These are phyloP conservation scores for Cygnus buccinator DNA, from an alignment of 2,113 vertebrate genomes.

Conservation along the genomic window DNA sequence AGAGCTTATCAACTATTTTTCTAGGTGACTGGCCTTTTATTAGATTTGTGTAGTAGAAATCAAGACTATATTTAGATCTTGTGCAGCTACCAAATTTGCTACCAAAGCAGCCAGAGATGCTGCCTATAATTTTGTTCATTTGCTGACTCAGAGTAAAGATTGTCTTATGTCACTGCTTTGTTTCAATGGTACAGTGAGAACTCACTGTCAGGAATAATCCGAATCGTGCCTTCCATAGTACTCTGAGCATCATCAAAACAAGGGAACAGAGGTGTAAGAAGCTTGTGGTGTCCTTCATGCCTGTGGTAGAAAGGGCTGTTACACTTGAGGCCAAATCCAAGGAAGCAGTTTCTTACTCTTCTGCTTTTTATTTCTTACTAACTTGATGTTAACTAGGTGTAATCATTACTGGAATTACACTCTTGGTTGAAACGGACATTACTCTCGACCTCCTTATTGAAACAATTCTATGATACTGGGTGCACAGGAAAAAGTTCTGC, in stretches of 20 bases:
- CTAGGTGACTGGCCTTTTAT: not conserved
- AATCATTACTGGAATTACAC: not conserved
- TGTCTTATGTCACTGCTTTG: not conserved
- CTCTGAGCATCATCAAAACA: not conserved
- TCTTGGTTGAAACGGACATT: not conserved
- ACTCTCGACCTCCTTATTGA: not conserved
- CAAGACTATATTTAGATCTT: not conserved
- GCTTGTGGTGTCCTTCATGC: not conserved
- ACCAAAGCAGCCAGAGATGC: too few species aligned
- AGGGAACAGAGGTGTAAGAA: not conserved
- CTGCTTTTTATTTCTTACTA: not conserved
- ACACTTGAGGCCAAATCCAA: not conserved
- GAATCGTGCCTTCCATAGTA: rapidly evolving
- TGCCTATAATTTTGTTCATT: not conserved
- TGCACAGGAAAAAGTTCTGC: not conserved
- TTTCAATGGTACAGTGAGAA: rapidly evolving
- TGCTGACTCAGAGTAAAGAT: not conserved
- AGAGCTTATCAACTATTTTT: not conserved
- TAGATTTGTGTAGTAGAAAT: not conserved
- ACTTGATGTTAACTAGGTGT: not conserved
- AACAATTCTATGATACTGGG: not conserved
- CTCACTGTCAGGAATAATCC: not conserved
- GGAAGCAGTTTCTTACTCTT: not conserved
- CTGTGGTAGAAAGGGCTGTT: not conserved
- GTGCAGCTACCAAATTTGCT: not conserved